Base-by-base conservation (phyloP, 2,113 vertebrate species). In the Hipposideros armiger region DNA sequence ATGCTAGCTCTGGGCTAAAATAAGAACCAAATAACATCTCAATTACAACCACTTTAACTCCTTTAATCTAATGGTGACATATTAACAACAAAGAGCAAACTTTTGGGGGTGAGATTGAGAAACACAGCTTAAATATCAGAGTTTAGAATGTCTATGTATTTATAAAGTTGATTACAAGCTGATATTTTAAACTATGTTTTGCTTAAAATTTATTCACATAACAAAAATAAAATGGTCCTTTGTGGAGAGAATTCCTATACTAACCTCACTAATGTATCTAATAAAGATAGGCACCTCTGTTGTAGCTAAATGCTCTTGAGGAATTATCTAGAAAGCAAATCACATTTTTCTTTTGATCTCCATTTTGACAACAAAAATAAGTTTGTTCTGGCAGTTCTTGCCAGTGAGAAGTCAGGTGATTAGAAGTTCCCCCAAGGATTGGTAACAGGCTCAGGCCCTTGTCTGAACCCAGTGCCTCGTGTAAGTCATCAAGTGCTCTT, bases 1-100 rank as follows among this genome's bases (percentile, higher is more conserved):
- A 95, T 86, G 54, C 69, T 88, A 94, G 81, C 50, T 93, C 78
- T 66, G 47, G n/a, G 56, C 90, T 96, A 96, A 97, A 95, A 94
- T 85, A 92, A 83, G 80, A 86, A 87, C 13, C 77, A 86, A 87
- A 72, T 86, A 90, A 45, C 14, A 64, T 77, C 94, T 90, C 80
- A 87, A 7, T 88, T 88, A 67, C 45, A 64, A 72, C 56, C 30
- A 84, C 24, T 78, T 96, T 92, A 66, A 54, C 28, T 91, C 47
- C 42, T 91, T 90, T 85, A 69, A 88, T 81, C 32, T 89, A 80
- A 60, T 40, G 30, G 60, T 82, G 87, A 92, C 11, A 0, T n/a
- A 47, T 67, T 92, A 96, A 91, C 28, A 77, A 67, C 11, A 94
- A 90, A 91, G 60, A 80, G 64, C 9, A 82, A 87, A 86, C 3